These are phyloP conservation scores for Yponomeuta sedellus DNA, from an alignment of 2,888 invertebrate genomes.

Conservation along the genomic window DNA sequence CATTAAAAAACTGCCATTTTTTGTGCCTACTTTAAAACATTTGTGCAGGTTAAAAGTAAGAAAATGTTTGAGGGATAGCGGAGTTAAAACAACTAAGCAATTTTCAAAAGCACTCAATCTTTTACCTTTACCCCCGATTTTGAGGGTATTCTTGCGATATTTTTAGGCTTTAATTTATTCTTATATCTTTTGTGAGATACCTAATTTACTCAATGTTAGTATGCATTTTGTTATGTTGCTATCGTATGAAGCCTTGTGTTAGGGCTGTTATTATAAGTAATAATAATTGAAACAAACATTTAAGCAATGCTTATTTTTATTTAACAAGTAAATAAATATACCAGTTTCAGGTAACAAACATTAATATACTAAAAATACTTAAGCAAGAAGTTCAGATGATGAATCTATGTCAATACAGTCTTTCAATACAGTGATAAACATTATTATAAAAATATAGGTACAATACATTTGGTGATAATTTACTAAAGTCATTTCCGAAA, in stretches of 20 bases:
- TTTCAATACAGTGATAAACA: no score
- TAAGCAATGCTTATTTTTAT: slow-evolving; percentile 3
- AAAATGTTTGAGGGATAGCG: slow-evolving; percentile 32
- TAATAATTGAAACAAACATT: background rate
- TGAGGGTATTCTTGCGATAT: slow-evolving; percentile 52
- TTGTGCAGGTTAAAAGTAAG: slow-evolving; percentile 49
- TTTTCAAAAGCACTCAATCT: slow-evolving; percentile 40
- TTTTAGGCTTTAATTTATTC: slow-evolving; percentile 21
- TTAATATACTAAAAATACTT: background rate
- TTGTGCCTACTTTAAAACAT: slow-evolving; percentile 51
- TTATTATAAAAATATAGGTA: background rate
- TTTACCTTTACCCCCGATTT: slow-evolving; percentile 42
- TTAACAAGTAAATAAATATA: slow-evolving; percentile 8
- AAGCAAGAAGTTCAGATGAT: no score
- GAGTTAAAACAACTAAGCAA: slow-evolving; percentile 37
- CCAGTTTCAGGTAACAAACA: background rate
- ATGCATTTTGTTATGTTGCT: background rate
- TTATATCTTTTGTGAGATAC: slow-evolving; percentile 11
- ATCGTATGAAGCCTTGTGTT: background rate
- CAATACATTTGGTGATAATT: background rate
- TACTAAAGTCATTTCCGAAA: no score
- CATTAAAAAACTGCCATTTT: slow-evolving; percentile 33
- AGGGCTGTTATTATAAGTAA: background rate
- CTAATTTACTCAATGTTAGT: slow-evolving; percentile 5
- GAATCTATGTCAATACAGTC: no score